phyloP scores from a whole-genome alignment of 2,113 vertebrate species.

The Megalops atlanticus region DNA sequence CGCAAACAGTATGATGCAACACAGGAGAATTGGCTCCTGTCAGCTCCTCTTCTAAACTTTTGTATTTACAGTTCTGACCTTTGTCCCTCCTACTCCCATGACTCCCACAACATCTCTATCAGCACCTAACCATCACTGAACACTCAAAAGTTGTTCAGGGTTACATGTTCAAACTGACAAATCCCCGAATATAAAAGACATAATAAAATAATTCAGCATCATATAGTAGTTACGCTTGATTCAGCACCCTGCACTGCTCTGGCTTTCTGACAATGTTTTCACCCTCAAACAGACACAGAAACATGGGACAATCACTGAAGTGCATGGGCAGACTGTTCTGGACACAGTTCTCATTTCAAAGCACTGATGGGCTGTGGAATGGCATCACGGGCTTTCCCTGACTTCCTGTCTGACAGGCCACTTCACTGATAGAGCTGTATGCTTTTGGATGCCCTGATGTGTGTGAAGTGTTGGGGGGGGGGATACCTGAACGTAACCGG shows the following conservation, averaged over 20 bases:
- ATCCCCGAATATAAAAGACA: neutral
- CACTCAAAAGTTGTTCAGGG: neutral
- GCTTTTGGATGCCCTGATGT: neutral
- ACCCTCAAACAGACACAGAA: slow-evolving; percentile 7
- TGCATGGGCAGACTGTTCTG: slow-evolving; percentile 15
- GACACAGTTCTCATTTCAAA: slow-evolving; percentile 33
- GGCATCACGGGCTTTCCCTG: slow-evolving; percentile 19
- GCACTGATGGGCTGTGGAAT: slow-evolving; percentile 7
- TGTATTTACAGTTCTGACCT: neutral
- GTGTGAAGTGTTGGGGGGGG: neutral
- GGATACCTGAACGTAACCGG: neutral
- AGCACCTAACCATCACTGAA: neutral
- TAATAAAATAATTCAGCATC: neutral
- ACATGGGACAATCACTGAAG: slow-evolving; percentile 16
- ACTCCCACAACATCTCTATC: neutral
- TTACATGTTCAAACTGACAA: neutral
- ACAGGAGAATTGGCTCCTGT: too few species aligned
- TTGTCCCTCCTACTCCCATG: neutral
- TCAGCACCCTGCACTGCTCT: neutral
- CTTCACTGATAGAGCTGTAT: slow-evolving; percentile 3
- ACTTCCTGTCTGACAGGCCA: slow-evolving; percentile 16
- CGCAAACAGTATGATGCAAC: neutral
- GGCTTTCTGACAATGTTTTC: neutral
- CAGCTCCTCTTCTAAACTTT: neutral
- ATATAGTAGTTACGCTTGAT: neutral